These are phyloP conservation scores for Pangasius larnaudii DNA, from an alignment of 2,797 vertebrate genomes.

Conservation along the genomic window DNA sequence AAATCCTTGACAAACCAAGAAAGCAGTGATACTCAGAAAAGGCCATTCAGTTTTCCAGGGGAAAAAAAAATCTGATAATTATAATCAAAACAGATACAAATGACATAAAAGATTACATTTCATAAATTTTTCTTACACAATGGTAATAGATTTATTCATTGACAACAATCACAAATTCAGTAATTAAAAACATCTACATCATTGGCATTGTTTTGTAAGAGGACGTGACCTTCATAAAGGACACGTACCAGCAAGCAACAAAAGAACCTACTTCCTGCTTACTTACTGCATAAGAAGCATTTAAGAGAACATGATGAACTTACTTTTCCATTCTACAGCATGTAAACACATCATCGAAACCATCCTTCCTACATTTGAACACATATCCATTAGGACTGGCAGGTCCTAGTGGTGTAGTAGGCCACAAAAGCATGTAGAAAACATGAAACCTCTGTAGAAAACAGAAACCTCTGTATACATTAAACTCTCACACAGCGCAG, in stretches of 20 bases:
- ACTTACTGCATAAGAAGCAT: not conserved
- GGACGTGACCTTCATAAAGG: not conserved
- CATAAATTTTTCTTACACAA: not conserved
- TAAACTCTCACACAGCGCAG: slow-evolving; percentile 31
- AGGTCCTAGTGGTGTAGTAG: slow-evolving; percentile 40
- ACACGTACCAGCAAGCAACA: not conserved
- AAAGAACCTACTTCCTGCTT: not conserved
- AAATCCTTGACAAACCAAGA: slow-evolving; percentile 63
- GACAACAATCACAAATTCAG: not conserved
- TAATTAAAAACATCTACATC: not conserved
- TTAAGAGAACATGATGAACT: not conserved
- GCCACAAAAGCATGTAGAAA: slow-evolving; percentile 37
- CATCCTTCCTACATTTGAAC: slow-evolving; percentile 7
- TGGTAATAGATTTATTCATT: not conserved
- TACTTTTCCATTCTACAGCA: not conserved
- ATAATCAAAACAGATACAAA: slow-evolving; percentile 11
- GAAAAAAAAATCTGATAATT: slow-evolving; percentile 58
- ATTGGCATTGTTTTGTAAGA: not conserved
- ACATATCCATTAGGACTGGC: slow-evolving; percentile 2
- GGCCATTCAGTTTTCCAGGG: slow-evolving; percentile 63
- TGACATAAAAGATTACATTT: not conserved
- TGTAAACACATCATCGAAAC: not conserved
- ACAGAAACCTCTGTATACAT: slow-evolving; percentile 41
- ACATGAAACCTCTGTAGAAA: slow-evolving; percentile 31
- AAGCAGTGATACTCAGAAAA: slow-evolving; percentile 75